Conservation (phyloP, 1,140 invertebrate genomes). For the Brachionus angularis region DNA sequence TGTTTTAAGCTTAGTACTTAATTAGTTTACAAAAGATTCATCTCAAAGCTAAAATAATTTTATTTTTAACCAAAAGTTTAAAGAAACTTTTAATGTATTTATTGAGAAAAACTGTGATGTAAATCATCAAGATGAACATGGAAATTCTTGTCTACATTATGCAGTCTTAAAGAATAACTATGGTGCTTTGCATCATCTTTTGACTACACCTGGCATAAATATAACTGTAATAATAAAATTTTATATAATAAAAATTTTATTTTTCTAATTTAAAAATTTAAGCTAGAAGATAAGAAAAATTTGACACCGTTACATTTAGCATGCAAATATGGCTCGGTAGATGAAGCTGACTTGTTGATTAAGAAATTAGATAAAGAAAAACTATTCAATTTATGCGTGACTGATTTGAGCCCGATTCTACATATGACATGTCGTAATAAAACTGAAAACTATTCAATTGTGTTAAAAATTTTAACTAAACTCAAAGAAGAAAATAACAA, state of each 20-base stretch:
- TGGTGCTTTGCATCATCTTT: background rate
- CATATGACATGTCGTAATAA: conserved; percentile 36
- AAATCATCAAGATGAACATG: conserved; percentile 23
- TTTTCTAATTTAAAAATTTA: background rate
- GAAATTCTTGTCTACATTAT: conserved; percentile 17
- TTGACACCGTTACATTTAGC: conserved; percentile 37
- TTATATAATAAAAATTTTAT: background rate
- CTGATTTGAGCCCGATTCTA: background rate
- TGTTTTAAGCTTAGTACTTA: no score
- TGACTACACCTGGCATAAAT: background rate
- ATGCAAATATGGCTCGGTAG: conserved; percentile 29
- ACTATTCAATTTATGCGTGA: conserved; percentile 11
- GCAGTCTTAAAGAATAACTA: background rate
- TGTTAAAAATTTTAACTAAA: conserved; percentile 7
- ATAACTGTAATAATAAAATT: conserved; percentile 7
- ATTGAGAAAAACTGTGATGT: background rate
- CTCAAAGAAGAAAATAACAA: background rate
- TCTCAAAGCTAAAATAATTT: no score
- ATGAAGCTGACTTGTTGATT: conserved; percentile 10
- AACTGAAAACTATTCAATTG: background rate
- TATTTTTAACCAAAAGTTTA: conserved; percentile 37
- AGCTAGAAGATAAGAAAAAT: conserved; percentile 28
- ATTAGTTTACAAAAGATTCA: no score
- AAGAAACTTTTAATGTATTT: conserved; percentile 11
- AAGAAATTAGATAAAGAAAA: conserved; percentile 1